Evolutionary conservation across 1,140 invertebrate genomes (phyloP), one percentile per base, ranked within the genome.

Genomic region (Heterodera schachtii): DNA sequence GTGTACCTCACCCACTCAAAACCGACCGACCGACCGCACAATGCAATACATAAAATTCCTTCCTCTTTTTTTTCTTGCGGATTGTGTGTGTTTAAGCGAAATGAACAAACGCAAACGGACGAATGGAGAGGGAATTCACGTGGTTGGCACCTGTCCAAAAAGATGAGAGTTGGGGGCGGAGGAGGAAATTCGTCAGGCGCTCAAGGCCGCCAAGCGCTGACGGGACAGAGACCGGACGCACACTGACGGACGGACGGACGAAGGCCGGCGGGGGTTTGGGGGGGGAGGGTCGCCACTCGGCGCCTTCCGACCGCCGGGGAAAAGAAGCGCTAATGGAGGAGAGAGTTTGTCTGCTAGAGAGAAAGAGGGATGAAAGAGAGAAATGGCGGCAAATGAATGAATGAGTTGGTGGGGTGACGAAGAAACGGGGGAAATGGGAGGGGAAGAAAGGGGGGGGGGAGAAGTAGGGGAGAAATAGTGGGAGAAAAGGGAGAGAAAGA

Each of bases 71-170:
- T 76, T 44, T 52, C 44, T 76, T 46, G 31, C 75, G 66, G 41
- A 21, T 41, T 31, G 44, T 21, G n/a, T 64, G 76, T 46, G 52
- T 78, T 78, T 66, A 64, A 52, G 66, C 70, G 66, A 47, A 69
- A 69, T 64, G 66, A 70, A 57, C 75, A 64, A 64, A 64, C 57
- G 57, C 19, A 7, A 67, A 19, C 3, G 44, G 43, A 31, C 5
- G 69, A 71, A 71, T 47, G 77, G 70, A 52, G 49, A 6, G 11
- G 49, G 49, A 66, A 78, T 78, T 78, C 77, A 78, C 77, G 77
- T 78, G 77, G 47, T 78, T 78, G 77, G 77, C 77, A 78, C 47
- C 77, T 78, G 77, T 70, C 77, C 77, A 78, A 78, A 78, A 66
- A 76, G 44, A 76, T 19, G 44, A 57, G 66, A 43, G 64, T 16